Evolutionary conservation across 2,797 vertebrate species (phyloP).

Genomic region (Protonibea diacanthus): DNA sequence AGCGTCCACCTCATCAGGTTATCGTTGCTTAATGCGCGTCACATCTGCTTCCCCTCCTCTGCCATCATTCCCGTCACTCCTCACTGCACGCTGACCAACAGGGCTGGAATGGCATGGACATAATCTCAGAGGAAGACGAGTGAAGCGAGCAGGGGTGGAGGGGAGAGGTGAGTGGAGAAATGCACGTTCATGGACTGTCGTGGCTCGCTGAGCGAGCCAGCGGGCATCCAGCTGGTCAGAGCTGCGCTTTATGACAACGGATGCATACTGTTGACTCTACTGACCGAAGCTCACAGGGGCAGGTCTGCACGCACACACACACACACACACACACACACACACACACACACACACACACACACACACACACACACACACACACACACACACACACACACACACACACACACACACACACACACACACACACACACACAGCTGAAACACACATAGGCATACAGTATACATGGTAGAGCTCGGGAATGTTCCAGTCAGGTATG

Average conservation of each 20-base stretch:
- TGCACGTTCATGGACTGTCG: conserved; percentile 57
- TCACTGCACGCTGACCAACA: conserved; percentile 18
- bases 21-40: neutral
- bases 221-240: conserved; percentile 52
- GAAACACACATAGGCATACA: neutral
- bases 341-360: neutral
- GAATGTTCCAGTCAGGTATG: neutral
- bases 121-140: conserved; percentile 9
- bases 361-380: neutral
- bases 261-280: conserved; percentile 15
- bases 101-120: conserved; percentile 24
- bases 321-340: neutral
- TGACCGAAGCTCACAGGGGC: conserved; percentile 6
- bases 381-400: neutral
- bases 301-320: neutral
- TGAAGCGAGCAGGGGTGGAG: neutral
- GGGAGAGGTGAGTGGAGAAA: conserved; percentile 12
- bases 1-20: neutral
- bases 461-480: neutral
- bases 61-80: conserved; percentile 2
- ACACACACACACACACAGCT: neutral
- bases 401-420: no score
- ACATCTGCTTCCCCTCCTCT: neutral
- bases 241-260: neutral
- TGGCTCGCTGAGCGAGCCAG: conserved; percentile 21